Conservation (phyloP, 2,113 vertebrate species). For the Phrynosoma platyrhinos region DNA sequence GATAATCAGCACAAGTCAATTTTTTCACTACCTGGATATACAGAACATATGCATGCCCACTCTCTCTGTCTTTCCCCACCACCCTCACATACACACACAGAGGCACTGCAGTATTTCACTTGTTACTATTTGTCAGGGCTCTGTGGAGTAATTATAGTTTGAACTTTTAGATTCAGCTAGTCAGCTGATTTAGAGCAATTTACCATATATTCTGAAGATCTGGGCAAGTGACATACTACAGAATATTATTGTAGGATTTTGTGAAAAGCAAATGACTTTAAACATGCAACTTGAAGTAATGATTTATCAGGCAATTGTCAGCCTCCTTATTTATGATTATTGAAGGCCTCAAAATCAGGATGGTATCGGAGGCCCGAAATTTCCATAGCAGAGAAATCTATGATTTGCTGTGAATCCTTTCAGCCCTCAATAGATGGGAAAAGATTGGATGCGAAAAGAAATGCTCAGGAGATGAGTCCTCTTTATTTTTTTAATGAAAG, state of each 20-base stretch:
- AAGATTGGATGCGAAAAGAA: constrained; percentile 77
- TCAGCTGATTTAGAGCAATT: constrained; percentile 79
- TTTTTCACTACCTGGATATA: not conserved
- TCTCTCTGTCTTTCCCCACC: too few species aligned
- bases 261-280: constrained; percentile 77
- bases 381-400: constrained; percentile 86
- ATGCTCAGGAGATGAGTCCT: constrained; percentile 88
- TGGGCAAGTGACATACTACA: constrained; percentile 75
- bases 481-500: constrained; percentile 93
- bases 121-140: constrained; percentile 64
- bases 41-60: not conserved
- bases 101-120: constrained; percentile 45
- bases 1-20: constrained; percentile 24
- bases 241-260: constrained; percentile 77
- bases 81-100: not conserved
- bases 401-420: constrained; percentile 85
- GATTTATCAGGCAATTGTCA: constrained; percentile 82
- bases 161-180: constrained; percentile 82
- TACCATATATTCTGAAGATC: constrained; percentile 78
- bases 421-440: constrained; percentile 85
- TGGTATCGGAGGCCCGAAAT: constrained; percentile 80
- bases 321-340: constrained; percentile 86
- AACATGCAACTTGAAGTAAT: constrained; percentile 78
- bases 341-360: constrained; percentile 73
- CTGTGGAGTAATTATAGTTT: constrained; percentile 84